phyloP scores from a whole-genome alignment of 2,888 invertebrate genomes.

The Platycheirus albimanus region DNA sequence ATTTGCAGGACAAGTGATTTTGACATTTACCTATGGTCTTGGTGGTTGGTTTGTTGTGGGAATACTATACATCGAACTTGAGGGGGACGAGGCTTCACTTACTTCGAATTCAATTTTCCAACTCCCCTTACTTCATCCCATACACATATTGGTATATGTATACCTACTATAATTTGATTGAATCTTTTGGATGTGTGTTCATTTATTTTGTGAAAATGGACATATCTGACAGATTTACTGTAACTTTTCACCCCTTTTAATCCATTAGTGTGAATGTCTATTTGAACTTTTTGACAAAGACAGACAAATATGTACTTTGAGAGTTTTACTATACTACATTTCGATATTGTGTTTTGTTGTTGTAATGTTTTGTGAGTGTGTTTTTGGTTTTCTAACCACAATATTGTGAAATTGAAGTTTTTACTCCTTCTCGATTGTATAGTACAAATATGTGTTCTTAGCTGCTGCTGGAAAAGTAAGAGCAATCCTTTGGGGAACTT shows the following conservation, averaged over 20 bases:
- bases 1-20: conserved; percentile 75
- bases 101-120: not conserved
- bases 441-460: not conserved
- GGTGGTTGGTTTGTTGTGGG: conserved; percentile 38
- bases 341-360: conserved; percentile 15
- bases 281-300: conserved; percentile 1
- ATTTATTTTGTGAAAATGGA: conserved; percentile 37
- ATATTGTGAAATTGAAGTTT: not conserved
- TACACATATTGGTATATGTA: conserved; percentile 4
- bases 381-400: conserved; percentile 1
- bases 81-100: not conserved
- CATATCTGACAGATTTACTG: conserved; percentile 64
- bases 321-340: conserved; percentile 6
- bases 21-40: conserved; percentile 57
- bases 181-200: conserved; percentile 57
- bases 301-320: not conserved
- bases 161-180: conserved; percentile 60
- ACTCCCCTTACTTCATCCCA: not conserved
- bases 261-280: conserved; percentile 51
- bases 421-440: conserved; percentile 10
- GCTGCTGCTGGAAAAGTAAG: not conserved
- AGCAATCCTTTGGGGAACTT: conserved; percentile 23
- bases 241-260: conserved; percentile 70
- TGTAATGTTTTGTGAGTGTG: conserved; percentile 19
- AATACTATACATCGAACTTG: conserved; percentile 42